A percentile compares a stretch with the other conserved stretches of the same genome.
Evolutionary conservation across 2,113 vertebrate species (phyloP).

Genomic region (Protobothrops flavoviridis): DNA sequence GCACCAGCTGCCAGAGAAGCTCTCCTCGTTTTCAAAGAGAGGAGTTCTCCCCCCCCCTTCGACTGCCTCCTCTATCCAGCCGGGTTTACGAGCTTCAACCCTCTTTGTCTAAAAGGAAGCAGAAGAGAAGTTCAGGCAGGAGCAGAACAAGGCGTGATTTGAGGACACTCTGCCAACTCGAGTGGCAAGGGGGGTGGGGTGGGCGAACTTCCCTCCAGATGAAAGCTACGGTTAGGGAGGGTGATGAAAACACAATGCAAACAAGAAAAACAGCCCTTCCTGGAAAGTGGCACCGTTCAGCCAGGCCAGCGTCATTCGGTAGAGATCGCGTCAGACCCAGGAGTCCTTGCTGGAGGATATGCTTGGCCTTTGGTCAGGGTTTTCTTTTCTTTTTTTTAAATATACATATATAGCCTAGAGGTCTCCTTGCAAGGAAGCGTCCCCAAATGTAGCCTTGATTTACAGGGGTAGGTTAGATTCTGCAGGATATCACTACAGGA

Average conservation of each 20-base stretch:
- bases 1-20: conserved; percentile 15
- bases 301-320: background rate
- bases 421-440: background rate
- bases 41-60: background rate
- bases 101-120: conserved; percentile 20
- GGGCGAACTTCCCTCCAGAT: conserved; percentile 6
- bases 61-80: background rate
- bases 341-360: background rate
- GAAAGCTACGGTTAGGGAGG: conserved; percentile 17
- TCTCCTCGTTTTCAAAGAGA: conserved; percentile 19
- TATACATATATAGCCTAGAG: background rate
- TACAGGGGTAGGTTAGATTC: background rate
- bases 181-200: background rate
- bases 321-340: background rate
- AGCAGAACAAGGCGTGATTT: conserved; percentile 17
- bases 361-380: background rate
- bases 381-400: background rate
- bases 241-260: background rate
- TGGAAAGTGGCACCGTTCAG: background rate
- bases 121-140: conserved; percentile 25
- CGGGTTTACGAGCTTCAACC: conserved; percentile 18
- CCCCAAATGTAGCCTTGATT: background rate
- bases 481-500: background rate
- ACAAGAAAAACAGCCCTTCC: background rate
- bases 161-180: background rate